Conservation (phyloP, 2,888 invertebrate genomes). For the Drepanosiphum platanoidis region DNA sequence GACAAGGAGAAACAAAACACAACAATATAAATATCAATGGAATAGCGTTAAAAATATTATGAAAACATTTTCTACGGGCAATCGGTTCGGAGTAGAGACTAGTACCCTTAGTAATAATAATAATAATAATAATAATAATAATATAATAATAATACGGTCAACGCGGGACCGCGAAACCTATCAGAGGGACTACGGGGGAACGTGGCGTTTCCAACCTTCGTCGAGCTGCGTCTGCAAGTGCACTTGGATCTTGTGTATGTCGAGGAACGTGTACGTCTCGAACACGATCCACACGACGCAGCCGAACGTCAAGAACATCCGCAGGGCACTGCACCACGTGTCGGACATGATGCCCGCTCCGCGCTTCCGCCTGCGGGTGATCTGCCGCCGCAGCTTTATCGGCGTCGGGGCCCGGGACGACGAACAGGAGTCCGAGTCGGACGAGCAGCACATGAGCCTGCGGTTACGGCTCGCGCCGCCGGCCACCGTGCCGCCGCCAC, state of each 20-base stretch:
- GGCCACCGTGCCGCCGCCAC: conserved; percentile 61
- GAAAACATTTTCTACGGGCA: too few species aligned
- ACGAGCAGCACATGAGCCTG: conserved; percentile 54
- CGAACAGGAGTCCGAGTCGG: conserved; percentile 56
- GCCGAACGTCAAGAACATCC: conserved; percentile 48
- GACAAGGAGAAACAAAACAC: conserved; percentile 64
- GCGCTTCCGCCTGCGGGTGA: conserved; percentile 50
- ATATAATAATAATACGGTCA: too few species aligned
- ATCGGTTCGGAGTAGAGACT: not conserved
- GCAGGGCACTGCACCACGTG: conserved; percentile 50
- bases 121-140: too few species aligned
- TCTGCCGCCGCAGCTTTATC: conserved; percentile 48
- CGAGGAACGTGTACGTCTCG: conserved; percentile 55
- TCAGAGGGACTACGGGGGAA: not conserved
- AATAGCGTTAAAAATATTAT: too few species aligned
- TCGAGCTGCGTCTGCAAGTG: conserved; percentile 49
- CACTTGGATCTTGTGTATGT: conserved; percentile 52
- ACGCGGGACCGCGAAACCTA: too few species aligned
- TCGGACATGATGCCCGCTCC: conserved; percentile 17
- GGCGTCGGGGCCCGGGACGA: conserved; percentile 54
- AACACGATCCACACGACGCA: conserved; percentile 54
- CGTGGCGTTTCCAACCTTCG: conserved; percentile 30
- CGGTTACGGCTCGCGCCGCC: conserved; percentile 62
- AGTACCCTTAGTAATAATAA: not conserved
- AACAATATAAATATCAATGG: not conserved